Evolutionary conservation across 2,797 vertebrate species (phyloP).

Genomic region (Botia almorhae): DNA sequence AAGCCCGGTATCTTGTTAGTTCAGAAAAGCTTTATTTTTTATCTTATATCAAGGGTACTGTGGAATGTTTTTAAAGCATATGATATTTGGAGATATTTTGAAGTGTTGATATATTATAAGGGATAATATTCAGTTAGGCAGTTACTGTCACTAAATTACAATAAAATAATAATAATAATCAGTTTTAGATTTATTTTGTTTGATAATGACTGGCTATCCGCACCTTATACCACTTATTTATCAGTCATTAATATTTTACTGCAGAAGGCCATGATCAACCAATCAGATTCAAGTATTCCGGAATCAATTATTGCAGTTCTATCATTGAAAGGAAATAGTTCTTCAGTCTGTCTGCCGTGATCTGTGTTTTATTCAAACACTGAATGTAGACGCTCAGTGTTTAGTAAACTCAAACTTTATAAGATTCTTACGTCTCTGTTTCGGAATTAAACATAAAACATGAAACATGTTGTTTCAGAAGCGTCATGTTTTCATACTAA

Average conservation of each 20-base stretch:
- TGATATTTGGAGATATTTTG: no score
- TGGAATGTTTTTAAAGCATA: no score
- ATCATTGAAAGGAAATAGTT: neutral
- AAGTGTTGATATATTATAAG: no score
- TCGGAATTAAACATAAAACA: conserved; percentile 62
- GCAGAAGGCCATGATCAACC: neutral
- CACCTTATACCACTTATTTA: no score
- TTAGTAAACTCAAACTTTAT: conserved; percentile 48
- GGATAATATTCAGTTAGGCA: no score
- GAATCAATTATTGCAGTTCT: neutral
- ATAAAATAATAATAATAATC: no score
- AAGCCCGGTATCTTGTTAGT: neutral
- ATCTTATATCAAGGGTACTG: no score
- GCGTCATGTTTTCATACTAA: neutral
- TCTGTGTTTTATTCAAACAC: neutral
- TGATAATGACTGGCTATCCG: no score
- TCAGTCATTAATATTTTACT: no score
- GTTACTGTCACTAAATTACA: no score
- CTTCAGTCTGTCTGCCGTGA: neutral
- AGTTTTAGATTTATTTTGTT: no score
- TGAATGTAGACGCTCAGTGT: conserved; percentile 13
- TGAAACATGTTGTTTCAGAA: conserved; percentile 22
- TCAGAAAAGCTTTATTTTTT: no score
- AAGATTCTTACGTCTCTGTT: conserved; percentile 53
- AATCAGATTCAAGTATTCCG: neutral